Evolutionary conservation across 2,113 vertebrate species (phyloP).

Genomic region (Chionodraco myersi): DNA sequence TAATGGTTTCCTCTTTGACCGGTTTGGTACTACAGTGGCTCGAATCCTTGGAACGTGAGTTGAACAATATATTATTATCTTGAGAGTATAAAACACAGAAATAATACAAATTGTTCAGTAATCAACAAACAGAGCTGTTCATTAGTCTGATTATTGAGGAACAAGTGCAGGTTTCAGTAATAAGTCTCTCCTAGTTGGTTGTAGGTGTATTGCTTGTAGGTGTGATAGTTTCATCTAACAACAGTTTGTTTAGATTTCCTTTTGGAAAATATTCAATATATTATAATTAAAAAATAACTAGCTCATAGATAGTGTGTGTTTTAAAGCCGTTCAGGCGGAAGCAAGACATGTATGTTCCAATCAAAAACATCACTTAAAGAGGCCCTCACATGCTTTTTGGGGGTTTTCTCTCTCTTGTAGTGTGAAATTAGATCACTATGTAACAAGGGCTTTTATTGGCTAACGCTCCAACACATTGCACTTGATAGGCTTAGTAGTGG

Average conservation of each 20-base stretch:
- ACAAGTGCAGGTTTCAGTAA: neutral
- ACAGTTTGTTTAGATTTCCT: neutral
- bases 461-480: too few relatives aligned
- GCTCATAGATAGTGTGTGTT: neutral
- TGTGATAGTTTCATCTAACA: neutral
- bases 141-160: neutral
- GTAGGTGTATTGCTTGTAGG: neutral
- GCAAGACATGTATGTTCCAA: neutral
- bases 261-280: too few relatives aligned
- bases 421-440: too few relatives aligned
- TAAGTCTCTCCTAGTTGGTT: neutral
- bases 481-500: too few relatives aligned
- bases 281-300: too few relatives aligned
- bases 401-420: too few relatives aligned
- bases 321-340: neutral
- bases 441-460: too few relatives aligned
- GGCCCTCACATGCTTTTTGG: too few relatives aligned
- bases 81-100: neutral
- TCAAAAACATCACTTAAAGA: too few relatives aligned
- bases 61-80: neutral
- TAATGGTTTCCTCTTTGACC: constrained; percentile 89
- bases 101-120: neutral
- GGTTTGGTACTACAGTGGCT: constrained; percentile 87
- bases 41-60: constrained; percentile 91
- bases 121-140: neutral